Evolutionary conservation across 2,888 invertebrate genomes (phyloP).

Genomic region (Rotaria socialis): DNA sequence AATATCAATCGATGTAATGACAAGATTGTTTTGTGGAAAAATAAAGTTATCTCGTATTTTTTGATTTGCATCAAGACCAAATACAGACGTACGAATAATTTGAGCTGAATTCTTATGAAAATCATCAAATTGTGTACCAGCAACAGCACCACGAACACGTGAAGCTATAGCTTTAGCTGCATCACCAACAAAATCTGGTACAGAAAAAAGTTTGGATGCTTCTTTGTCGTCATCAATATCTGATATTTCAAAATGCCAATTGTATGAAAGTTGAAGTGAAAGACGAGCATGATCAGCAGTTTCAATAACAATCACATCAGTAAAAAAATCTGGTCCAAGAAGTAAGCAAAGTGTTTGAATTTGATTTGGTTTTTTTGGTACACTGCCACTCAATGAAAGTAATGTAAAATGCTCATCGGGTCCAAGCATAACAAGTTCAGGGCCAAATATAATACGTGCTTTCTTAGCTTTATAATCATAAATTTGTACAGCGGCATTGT

Average conservation of each 20-base stretch:
- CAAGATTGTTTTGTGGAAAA: constrained; percentile 55
- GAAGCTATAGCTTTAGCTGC: constrained; percentile 63
- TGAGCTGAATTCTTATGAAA: constrained; percentile 63
- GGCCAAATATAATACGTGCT: constrained; percentile 62
- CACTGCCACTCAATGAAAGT: constrained; percentile 61
- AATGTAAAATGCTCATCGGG: constrained; percentile 64
- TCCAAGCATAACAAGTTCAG: constrained; percentile 63
- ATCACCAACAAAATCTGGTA: constrained; percentile 62
- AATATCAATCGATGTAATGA: constrained; percentile 62
- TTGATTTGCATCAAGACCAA: constrained; percentile 60
- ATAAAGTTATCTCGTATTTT: constrained; percentile 56
- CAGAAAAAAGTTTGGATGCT: constrained; percentile 61
- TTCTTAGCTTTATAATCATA: constrained; percentile 63
- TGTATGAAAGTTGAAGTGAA: constrained; percentile 62
- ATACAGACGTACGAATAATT: constrained; percentile 61
- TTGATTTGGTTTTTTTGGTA: constrained; percentile 61
- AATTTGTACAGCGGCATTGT: constrained; percentile 63
- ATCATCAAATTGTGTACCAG: constrained; percentile 62
- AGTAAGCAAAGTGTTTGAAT: constrained; percentile 61
- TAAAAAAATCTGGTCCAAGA: constrained; percentile 63
- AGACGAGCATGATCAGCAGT: constrained; percentile 63
- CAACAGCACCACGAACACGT: constrained; percentile 61
- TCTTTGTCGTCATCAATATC: constrained; percentile 53
- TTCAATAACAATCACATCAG: constrained; percentile 62
- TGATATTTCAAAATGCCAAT: constrained; percentile 61